Conservation (phyloP, 2,113 vertebrate species). For the Clarias batrachus region DNA sequence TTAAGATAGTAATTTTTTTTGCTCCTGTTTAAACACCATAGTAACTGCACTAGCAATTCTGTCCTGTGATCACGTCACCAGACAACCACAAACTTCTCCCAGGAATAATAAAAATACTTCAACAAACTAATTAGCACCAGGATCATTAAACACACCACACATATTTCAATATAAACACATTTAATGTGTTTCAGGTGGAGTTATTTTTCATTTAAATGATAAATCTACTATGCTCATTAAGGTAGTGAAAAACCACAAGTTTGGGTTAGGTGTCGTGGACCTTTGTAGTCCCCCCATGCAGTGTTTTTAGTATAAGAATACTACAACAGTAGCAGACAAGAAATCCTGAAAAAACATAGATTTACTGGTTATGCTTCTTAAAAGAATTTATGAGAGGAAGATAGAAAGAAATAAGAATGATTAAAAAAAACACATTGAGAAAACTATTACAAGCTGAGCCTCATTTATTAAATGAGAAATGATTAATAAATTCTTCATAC, state of each 20-base stretch:
- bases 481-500: background rate
- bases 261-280: background rate
- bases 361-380: conserved; percentile 1
- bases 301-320: background rate
- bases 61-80: background rate
- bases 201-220: background rate
- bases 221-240: background rate
- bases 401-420: background rate
- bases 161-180: background rate
- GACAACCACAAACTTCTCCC: too few species aligned
- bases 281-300: background rate
- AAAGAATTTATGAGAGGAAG: background rate
- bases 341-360: background rate
- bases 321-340: background rate
- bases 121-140: background rate
- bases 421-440: background rate
- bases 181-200: background rate
- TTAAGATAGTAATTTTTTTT: background rate
- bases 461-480: background rate
- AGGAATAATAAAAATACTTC: too few species aligned
- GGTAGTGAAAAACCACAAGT: background rate
- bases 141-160: background rate
- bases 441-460: background rate
- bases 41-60: too few species aligned
- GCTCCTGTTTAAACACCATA: too few species aligned